Evolutionary conservation across 1,140 invertebrate genomes (phyloP).

Genomic region (Heliconius nattereri): DNA sequence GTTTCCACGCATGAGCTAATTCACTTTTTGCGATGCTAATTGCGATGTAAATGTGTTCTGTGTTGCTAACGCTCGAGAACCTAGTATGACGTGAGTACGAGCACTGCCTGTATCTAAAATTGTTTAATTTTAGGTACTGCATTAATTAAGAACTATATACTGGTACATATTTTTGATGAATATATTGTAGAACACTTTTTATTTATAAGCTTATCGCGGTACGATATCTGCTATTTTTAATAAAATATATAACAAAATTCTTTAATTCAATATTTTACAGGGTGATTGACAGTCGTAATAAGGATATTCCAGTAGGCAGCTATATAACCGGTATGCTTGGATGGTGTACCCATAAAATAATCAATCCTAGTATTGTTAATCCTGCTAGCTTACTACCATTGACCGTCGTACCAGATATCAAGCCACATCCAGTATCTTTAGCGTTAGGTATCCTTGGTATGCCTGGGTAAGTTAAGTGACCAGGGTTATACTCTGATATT

Average conservation of each 20-base stretch:
- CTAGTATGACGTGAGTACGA: too few species aligned
- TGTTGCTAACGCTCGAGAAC: too few species aligned
- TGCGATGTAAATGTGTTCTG: too few species aligned
- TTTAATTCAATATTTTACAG: conserved; percentile 56
- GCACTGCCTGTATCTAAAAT: too few species aligned
- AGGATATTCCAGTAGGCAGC: conserved; percentile 83
- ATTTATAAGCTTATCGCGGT: too few species aligned
- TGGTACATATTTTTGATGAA: too few species aligned
- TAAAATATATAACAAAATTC: neutral
- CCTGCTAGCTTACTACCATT: conserved; percentile 48
- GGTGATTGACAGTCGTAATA: conserved; percentile 84
- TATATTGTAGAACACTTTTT: too few species aligned
- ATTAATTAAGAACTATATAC: too few species aligned
- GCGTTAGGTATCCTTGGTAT: conserved; percentile 84
- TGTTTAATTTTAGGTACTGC: too few species aligned
- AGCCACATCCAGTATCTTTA: conserved; percentile 82
- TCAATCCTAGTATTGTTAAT: conserved; percentile 53
- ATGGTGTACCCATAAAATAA: conserved; percentile 83
- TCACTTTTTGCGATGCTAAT: too few species aligned
- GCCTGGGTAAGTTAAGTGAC: conserved; percentile 81
- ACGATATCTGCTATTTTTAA: neutral
- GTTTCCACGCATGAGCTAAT: too few species aligned
- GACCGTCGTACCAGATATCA: conserved; percentile 80
- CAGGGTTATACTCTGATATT: neutral
- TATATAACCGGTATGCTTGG: conserved; percentile 83